Evolutionary conservation across 2,888 invertebrate species (phyloP), one percentile per base, ranked within the genome.

Genomic region (Adelphocoris suturalis): DNA sequence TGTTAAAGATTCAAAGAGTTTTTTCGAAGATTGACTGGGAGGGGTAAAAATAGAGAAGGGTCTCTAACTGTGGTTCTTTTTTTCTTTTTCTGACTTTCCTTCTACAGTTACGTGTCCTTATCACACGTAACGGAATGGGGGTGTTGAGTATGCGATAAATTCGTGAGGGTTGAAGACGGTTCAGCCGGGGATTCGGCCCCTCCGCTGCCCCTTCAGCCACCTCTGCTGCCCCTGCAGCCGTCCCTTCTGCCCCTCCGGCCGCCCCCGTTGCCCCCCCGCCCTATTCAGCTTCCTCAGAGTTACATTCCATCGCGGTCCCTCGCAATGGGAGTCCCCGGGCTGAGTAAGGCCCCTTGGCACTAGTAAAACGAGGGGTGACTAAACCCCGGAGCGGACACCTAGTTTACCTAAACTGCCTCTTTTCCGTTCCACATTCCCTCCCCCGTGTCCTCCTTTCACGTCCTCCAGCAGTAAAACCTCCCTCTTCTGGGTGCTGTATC

Each of bases 81-180:
- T 16, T 19, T 46, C 55, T 84, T 85, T 61, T 13, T 19, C 23
- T 19, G 52, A 52, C 27, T 82, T 82, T 48, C 82, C 82, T 23
- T 52, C 48, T 52, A 46, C 55, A 37, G 37, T 68, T 68, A 68
- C 68, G 68, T 68, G 37, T 37, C 37, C 85, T 85, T 85, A 85
- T 85, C 85, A 85, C 85, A 85, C 85, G 85, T 85, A 85, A 85
- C 85, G 76, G 52, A 88, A 78, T 55, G 81, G 89, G 55, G 75
- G 89, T 75, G 89, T 89, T 89, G 89, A 89, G 89, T 89, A 89
- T 81, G 89, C 89, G 89, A 89, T 89, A 89, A 89, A 89, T 89
- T 89, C 82, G 55, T 61, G 57, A 27, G 89, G 89, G 78, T 78
- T 48, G 88, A 68, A 68, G 68, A 68, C 23, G 86, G 47, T 68